These are phyloP conservation scores for Odontamblyopus rebecca DNA, from an alignment of 2,797 vertebrate species.

Conservation along the genomic window DNA sequence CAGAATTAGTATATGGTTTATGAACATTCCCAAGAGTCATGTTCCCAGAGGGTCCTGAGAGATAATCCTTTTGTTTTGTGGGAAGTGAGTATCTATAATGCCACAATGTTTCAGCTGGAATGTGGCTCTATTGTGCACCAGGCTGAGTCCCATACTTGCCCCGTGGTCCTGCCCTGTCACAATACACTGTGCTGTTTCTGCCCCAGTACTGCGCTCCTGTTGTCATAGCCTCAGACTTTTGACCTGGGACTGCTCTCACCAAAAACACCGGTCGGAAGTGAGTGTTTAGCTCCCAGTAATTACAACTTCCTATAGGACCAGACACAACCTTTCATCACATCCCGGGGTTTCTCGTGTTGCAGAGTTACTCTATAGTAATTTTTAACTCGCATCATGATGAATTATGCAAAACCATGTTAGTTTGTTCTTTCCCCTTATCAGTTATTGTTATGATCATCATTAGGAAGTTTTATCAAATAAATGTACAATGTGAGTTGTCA, in stretches of 20 bases:
- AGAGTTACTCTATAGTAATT: neutral
- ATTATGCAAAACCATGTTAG: no score
- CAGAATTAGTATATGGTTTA: neutral
- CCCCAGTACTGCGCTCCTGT: conserved; percentile 59
- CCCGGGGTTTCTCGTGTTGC: neutral
- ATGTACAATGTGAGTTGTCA: no score
- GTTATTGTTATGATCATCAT: no score
- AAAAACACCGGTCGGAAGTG: conserved; percentile 63
- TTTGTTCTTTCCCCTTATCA: no score
- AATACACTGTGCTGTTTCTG: conserved; percentile 62
- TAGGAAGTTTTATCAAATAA: no score
- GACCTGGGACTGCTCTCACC: conserved; percentile 48
- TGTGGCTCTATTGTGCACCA: conserved; percentile 60
- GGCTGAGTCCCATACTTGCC: conserved; percentile 42
- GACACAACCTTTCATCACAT: conserved; percentile 15
- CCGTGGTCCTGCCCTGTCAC: conserved; percentile 40
- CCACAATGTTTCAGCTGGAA: conserved; percentile 70
- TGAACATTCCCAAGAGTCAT: conserved; percentile 35
- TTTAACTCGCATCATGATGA: neutral
- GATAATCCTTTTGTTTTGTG: conserved; percentile 58
- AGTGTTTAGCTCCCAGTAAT: conserved; percentile 45
- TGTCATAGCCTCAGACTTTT: conserved; percentile 67
- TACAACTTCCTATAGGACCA: conserved; percentile 31
- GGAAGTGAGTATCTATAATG: conserved; percentile 51
- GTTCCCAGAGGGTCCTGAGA: conserved; percentile 49